Evolutionary conservation across 2,113 vertebrate genomes (phyloP), one percentile per base, ranked within the genome.

Genomic region (Loxodonta africana): DNA sequence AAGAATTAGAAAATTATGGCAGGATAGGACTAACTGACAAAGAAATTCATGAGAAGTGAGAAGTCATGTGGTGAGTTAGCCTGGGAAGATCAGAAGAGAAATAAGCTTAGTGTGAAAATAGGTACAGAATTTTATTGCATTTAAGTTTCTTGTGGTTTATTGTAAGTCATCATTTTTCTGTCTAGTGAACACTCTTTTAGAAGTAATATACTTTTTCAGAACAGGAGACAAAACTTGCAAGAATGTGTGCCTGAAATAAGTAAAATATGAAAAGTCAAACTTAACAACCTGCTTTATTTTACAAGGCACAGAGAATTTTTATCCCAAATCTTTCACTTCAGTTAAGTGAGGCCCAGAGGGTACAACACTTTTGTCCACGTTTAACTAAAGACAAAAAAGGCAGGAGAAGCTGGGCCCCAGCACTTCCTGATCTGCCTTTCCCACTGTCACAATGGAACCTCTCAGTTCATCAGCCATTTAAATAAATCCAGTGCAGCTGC

Each of bases 181-280:
- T 41, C 18, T 53, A 85, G 26, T 94, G 60, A 82, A 71, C 85
- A 41, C 8, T 48, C 10, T 62, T 84, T 62, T 28, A 48, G 33
- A 63, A 85, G 4, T 62, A 2, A 14, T 67, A 41, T 11, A 21
- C 8, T 71, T 51, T 88, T 76, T 53, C 53, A 80, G 33, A 82
- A 46, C 80, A 62, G 30, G 80, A 95, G 78, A 87, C 6, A 85
- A 91, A 91, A 89, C 6, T 78, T 78, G 3, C n/a, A 91, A 91
- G 15, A 86, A 67, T 81, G 0, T 51, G 18, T 80, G 44, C 2
- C 25, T 71, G 48, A 80, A 94, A 26, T 82, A 33, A 91, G 3
- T 20, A 74, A 83, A 74, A 57, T 57, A 60, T 33, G 23, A 90
- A 90, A 92, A 67, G 20, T 83, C 62, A 48, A 74, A 74, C 5